Base-by-base conservation (phyloP, 2,888 invertebrate genomes). In the Chrysolina oricalcia region DNA sequence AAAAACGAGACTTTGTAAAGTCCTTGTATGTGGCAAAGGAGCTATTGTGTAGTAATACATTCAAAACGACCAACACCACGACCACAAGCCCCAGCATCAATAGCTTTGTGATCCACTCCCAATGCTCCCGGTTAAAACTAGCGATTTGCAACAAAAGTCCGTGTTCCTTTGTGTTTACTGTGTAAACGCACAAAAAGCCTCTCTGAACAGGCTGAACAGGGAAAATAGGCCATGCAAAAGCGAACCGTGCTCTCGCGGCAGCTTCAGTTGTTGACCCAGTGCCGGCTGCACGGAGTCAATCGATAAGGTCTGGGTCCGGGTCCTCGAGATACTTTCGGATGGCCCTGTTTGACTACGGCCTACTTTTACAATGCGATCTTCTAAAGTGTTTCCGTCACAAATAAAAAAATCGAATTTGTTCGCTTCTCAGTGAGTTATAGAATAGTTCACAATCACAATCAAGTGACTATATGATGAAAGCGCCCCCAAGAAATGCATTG, bases 251-350 rank as follows among this genome's bases (percentile, higher is more conserved):
- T 59, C 59, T 35, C 23, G 35, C 50, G 50, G 50, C 50, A n/a
- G 59, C 59, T 15, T 59, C 27, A 27, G 59, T 27, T 59, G 59
- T 59, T 59, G 59, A 59, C 59, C 59, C 59, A 59, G 59, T 59
- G 59, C 59, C 23, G 27, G 59, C 59, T 59, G 27, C 59, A 59
- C 35, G 59, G 35, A 59, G 5, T 10, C 59, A 59, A 59, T 59
- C 59, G 59, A 59, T 59, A 59, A 5, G 23, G 23, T 27, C 35
- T 35, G 23, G 6, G 35, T 59, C 59, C 35, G 35, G n/a, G 59
- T 59, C 27, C 59, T 35, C n/a, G n/a, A 35, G 6, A 27, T 35
- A 23, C 27, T 27, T 59, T 59, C 35, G 27, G 59, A 19, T 59
- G 59, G n/a, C 59, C 27, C n/a, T 35, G 0, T 59, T 27, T 15